Base-by-base conservation (phyloP, 1,140 invertebrate genomes). In the Drosophila nebulosa region DNA sequence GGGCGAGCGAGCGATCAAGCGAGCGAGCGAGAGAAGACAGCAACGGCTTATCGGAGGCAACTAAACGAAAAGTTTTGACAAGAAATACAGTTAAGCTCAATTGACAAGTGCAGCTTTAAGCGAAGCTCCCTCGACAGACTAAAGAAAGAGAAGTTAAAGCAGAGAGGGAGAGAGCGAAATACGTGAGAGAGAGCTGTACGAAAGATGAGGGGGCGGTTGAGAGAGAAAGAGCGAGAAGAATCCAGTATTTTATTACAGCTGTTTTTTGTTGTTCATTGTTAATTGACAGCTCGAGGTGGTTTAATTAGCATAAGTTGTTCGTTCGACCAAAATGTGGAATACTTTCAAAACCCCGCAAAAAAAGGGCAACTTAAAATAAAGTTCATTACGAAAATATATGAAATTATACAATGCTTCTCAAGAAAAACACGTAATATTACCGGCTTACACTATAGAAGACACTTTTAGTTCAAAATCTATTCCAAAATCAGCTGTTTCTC, bases 31-130 rank as follows among this genome's bases (percentile, higher is more conserved):
- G 59, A 68, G 59, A 58, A 63, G 64, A 73, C 78, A 66, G 75
- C 72, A 70, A 62, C 57, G 59, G 59, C 62, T 74, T 63, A 63
- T 57, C 84, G 64, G 62, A 65, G 78, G 36, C 52, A 78, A 86
- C 83, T 86, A 67, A 86, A 66, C 69, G 24, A 58, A 69, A 61
- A 74, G 74, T 52, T 46, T 58, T 64, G 59, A 64, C 69, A 36
- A 51, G 32, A 60, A 46, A 59, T 59, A 60, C 30, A 26, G 35
- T 46, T 30, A 39, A 74, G 73, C 61, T 65, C 42, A 69, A 66
- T 71, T 68, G 39, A 64, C 64, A 88, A 88, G 72, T 84, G 76
- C 80, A 84, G 81, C 83, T 86, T 81, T 78, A 67, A 56, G 16
- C 55, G 52, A 65, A 81, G 81, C 78, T 85, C 55, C 50, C 50